These are phyloP conservation scores for Tenthredo notha DNA, from an alignment of 2,888 invertebrate genomes.

Conservation along the genomic window DNA sequence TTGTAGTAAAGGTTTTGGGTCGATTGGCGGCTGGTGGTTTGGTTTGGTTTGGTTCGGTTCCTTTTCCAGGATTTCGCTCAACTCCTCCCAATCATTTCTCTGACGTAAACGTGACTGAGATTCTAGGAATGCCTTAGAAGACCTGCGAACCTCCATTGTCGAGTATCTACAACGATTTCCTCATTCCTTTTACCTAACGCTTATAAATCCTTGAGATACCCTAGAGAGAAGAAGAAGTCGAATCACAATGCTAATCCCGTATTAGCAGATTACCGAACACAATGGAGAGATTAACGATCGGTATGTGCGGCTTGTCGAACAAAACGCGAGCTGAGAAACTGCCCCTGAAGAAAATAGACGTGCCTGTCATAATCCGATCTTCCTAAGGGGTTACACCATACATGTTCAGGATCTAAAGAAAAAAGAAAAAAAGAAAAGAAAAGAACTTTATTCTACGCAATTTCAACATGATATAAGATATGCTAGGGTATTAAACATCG, in stretches of 20 bases:
- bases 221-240: conserved; percentile 19
- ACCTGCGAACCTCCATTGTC: conserved; percentile 21
- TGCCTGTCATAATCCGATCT: background rate
- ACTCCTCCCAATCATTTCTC: conserved; percentile 14
- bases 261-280: conserved; percentile 66
- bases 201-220: conserved; percentile 37
- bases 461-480: too few relatives aligned
- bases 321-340: background rate
- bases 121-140: conserved; percentile 24
- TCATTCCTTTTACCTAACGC: background rate
- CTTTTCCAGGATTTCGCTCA: background rate
- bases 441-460: too few relatives aligned
- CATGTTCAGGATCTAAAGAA: too few relatives aligned
- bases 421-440: too few relatives aligned
- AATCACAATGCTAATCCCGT: conserved; percentile 56
- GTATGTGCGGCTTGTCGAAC: conserved; percentile 39
- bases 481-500: too few relatives aligned
- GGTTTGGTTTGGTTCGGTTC: background rate
- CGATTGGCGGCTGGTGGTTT: background rate
- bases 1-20: background rate
- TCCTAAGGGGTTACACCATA: background rate
- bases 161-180: conserved; percentile 28
- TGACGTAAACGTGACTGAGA: conserved; percentile 36
- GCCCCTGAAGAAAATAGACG: background rate
- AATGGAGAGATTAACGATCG: conserved; percentile 62